Conservation (phyloP, 37 sponge, comb jelly and placozoan genomes). For the Mnemiopsis leidyi region DNA sequence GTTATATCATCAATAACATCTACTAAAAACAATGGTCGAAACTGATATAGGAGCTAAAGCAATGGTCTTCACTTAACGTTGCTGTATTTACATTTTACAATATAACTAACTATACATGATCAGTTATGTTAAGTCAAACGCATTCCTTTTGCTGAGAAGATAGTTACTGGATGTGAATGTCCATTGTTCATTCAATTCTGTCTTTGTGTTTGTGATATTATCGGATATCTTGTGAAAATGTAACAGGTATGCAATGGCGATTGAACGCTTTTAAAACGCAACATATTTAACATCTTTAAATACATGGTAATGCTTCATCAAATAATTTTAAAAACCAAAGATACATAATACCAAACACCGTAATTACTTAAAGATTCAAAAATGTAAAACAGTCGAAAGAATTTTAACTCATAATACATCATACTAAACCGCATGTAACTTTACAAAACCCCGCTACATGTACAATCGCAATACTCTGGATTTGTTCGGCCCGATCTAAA, state of each 20-base stretch:
- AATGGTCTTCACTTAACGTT: not conserved
- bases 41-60: not conserved
- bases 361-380: not conserved
- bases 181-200: not conserved
- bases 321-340: slow-evolving; percentile 52
- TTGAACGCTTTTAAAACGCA: not conserved
- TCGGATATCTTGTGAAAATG: no score
- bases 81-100: not conserved
- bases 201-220: not conserved
- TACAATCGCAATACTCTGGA: not conserved
- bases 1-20: not conserved
- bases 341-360: slow-evolving; percentile 24
- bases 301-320: not conserved
- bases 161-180: no score
- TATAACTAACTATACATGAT: not conserved
- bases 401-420: not conserved
- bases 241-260: not conserved
- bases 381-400: not conserved
- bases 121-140: not conserved
- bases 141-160: no score
- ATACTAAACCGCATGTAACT: not conserved
- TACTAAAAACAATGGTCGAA: not conserved
- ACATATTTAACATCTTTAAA: not conserved
- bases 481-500: not conserved
- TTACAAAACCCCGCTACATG: not conserved